A percentile compares a stretch with the other conserved stretches of the same genome.
Evolutionary conservation across 2,113 vertebrate species (phyloP).

Genomic region (Ageneiosus marmoratus): DNA sequence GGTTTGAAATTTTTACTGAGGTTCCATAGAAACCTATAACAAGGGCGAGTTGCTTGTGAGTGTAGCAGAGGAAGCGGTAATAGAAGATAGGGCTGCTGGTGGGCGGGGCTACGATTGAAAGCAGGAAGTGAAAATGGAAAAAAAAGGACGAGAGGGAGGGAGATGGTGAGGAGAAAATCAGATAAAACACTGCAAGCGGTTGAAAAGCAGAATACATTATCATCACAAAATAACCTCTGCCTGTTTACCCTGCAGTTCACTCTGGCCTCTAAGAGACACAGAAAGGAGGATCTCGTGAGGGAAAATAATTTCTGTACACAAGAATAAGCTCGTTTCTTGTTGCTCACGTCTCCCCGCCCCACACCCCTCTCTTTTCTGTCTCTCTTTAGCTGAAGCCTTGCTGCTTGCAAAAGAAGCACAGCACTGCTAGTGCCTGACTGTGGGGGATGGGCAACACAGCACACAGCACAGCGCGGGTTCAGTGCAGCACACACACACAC

Average conservation of each 20-base stretch:
- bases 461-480: constrained; percentile 51
- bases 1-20: neutral
- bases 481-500: constrained; percentile 17
- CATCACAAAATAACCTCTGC: constrained; percentile 52
- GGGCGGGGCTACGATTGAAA: constrained; percentile 56
- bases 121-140: constrained; percentile 62
- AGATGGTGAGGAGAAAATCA: constrained; percentile 49
- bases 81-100: constrained; percentile 54
- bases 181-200: constrained; percentile 55
- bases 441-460: constrained; percentile 75
- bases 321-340: constrained; percentile 63
- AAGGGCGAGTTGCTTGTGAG: constrained; percentile 43
- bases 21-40: constrained; percentile 16
- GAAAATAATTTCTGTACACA: constrained; percentile 50
- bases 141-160: constrained; percentile 35
- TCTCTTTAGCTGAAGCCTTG: constrained; percentile 61
- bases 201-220: constrained; percentile 56
- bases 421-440: constrained; percentile 63
- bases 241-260: constrained; percentile 49
- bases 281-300: constrained; percentile 43
- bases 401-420: constrained; percentile 68
- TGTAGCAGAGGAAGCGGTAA: constrained; percentile 48
- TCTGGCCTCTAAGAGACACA: constrained; percentile 42
- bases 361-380: constrained; percentile 37
- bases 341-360: constrained; percentile 57